Evolutionary conservation across 2,797 vertebrate species (phyloP).

Genomic region (Peromyscus eremicus): DNA sequence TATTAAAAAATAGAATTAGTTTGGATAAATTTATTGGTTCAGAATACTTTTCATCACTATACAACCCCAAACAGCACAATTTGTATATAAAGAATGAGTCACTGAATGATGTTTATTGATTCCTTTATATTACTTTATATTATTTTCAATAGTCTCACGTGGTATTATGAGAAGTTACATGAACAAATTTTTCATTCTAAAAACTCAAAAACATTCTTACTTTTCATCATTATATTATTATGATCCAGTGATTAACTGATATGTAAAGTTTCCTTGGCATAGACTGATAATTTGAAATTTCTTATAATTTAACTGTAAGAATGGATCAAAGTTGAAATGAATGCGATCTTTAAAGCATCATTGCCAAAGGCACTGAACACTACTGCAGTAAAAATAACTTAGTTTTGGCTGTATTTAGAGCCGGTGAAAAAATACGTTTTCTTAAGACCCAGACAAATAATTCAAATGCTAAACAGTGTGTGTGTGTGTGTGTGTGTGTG

Average conservation of each 20-base stretch:
- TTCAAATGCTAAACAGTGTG: not conserved
- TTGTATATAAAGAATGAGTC: not conserved
- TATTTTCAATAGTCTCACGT: conserved; percentile 30
- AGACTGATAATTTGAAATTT: conserved; percentile 3
- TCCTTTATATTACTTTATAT: not conserved
- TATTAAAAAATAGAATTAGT: not conserved
- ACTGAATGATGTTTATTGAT: not conserved
- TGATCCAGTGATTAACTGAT: conserved; percentile 12
- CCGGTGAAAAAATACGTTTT: not conserved
- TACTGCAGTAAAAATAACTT: conserved; percentile 39
- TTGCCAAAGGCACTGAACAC: not conserved
- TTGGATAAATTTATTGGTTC: not conserved
- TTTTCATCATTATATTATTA: not conserved
- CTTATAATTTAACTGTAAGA: conserved; percentile 13
- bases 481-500: not conserved
- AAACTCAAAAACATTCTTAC: not conserved
- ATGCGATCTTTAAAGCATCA: not conserved
- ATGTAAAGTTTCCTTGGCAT: not conserved
- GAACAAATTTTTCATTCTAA: not conserved
- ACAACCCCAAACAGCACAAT: too few species aligned
- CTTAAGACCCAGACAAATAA: conserved; percentile 39
- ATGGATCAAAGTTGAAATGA: not conserved
- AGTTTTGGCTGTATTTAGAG: conserved; percentile 3
- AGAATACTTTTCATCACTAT: not conserved
- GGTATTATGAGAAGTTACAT: conserved; percentile 11